Conservation (phyloP, 1,140 invertebrate species). For the Aricia agestis region DNA sequence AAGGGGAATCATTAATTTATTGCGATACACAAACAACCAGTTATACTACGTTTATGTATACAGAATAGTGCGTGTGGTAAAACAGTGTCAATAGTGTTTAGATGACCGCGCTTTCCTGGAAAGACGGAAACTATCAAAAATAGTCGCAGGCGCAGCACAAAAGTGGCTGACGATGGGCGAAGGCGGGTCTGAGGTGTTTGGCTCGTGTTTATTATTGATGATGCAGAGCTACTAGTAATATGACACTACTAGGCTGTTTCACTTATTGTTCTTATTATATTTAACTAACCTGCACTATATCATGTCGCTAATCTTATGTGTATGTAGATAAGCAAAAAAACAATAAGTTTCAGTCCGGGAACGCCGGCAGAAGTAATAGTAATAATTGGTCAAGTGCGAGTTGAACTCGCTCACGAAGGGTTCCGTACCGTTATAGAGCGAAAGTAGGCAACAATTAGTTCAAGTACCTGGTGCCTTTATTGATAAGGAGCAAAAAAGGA, state of each 20-base stretch:
- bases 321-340: no score
- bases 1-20: no score
- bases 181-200: constrained; percentile 33
- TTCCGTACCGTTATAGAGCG: no score
- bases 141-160: constrained; percentile 35
- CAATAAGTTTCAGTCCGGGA: no score
- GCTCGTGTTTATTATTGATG: constrained; percentile 41
- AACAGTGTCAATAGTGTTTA: constrained; percentile 25
- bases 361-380: no score
- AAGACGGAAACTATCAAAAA: constrained; percentile 49
- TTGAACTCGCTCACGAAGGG: no score
- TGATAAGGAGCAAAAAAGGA: no score
- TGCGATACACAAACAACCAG: not conserved
- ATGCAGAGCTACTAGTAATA: constrained; percentile 41
- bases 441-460: no score
- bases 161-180: constrained; percentile 40
- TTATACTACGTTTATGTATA: not conserved
- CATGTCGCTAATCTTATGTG: not conserved
- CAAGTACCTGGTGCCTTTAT: no score
- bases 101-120: constrained; percentile 49
- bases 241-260: constrained; percentile 35
- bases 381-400: no score
- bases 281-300: not conserved
- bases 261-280: no score
- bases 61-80: constrained; percentile 16